Evolutionary conservation across 1,140 invertebrate species (phyloP), one percentile per base, ranked within the genome.

Genomic region (Formica exsecta): DNA sequence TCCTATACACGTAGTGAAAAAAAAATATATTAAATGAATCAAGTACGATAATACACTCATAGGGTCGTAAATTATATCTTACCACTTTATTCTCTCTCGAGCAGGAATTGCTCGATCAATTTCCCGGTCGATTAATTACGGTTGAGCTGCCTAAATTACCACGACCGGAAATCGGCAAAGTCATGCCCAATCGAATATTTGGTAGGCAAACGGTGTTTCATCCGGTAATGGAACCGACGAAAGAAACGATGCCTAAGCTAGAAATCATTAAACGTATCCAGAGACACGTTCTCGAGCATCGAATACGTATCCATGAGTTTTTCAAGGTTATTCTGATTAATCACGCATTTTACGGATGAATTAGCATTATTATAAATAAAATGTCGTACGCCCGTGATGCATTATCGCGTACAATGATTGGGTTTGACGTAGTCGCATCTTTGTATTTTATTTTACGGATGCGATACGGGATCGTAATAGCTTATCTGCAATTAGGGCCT

Each of bases 121-220:
- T 96, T 88, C 96, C 96, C 84, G 97, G 96, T n/a, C 95, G 96
- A 2, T 92, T 97, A 36, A 96, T 97, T 6, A 96, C 96, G 64
- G 96, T 96, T 32, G 96, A 96, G 73, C 93, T 97, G 6, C 96
- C 97, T 0, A 97, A 97, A 92, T 90, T 97, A 41, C 95, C 95
- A 2, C 93, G 96, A 22, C 96, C 97, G 3, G 96, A 97, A 94
- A 94, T 97, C 8, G 96, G 96, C 13, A 96, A 95, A 77, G 93
- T 96, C 3, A 86, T 92, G 22, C 94, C 96, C 0, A 93, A 95
- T 16, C 93, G 93, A 64, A 92, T 96, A 5, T 96, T 97, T 86
- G 96, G 96, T 0, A 94, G 94, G 59, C 94, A 95, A 85, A 95
- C 94, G 2, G 94, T 96, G 8, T 97, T 96, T 91, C 96, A 97